phyloP scores from a whole-genome alignment of 2,888 invertebrate genomes.

The Podabrus alpinus region DNA sequence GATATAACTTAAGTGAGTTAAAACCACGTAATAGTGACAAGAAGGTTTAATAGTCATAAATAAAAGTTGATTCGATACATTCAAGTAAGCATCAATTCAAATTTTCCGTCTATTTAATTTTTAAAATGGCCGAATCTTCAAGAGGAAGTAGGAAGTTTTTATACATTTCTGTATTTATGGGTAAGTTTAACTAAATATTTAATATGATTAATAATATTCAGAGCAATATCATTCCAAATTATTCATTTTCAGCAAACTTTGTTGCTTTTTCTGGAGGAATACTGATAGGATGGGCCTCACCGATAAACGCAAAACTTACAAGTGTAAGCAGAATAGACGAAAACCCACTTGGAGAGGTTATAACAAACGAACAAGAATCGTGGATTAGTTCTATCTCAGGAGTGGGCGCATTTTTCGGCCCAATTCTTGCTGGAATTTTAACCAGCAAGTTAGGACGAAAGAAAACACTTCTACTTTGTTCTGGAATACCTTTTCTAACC shows the following conservation, averaged over 20 bases:
- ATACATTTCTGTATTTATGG: background rate
- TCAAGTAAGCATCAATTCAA: too few species aligned
- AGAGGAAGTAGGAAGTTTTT: too few species aligned
- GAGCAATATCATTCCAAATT: too few species aligned
- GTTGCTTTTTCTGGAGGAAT: slow-evolving; percentile 53
- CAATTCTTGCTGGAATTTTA: slow-evolving; percentile 68
- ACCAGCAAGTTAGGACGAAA: slow-evolving; percentile 66
- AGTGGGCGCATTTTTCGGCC: slow-evolving; percentile 62
- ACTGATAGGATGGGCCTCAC: slow-evolving; percentile 55
- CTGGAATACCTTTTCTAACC: background rate
- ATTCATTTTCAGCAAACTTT: slow-evolving; percentile 51
- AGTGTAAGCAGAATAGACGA: slow-evolving; percentile 39
- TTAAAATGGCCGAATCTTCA: too few species aligned
- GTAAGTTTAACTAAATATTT: too few species aligned
- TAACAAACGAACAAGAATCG: slow-evolving; percentile 52
- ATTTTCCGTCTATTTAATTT: too few species aligned
- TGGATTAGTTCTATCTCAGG: slow-evolving; percentile 60
- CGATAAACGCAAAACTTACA: slow-evolving; percentile 40
- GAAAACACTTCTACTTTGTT: slow-evolving; percentile 65
- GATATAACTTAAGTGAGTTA: too few species aligned
- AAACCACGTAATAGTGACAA: too few species aligned
- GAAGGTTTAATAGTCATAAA: too few species aligned
- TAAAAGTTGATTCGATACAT: too few species aligned
- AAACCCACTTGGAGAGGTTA: slow-evolving; percentile 46
- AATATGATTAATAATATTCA: too few species aligned